Base-by-base conservation (phyloP, 2,888 invertebrate genomes). In the Amphimallon solstitiale region DNA sequence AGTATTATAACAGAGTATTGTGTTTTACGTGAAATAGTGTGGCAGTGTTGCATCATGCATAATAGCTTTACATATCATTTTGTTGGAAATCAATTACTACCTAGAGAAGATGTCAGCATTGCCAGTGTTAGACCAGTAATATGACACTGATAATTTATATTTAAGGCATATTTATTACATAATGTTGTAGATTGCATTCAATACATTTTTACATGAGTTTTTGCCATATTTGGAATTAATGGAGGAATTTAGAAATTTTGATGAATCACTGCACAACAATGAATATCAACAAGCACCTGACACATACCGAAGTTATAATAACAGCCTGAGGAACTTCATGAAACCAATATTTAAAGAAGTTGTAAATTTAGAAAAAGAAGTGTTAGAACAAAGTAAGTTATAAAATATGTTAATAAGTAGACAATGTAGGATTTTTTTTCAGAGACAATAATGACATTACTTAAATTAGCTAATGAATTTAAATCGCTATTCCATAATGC, bases 1-100 rank as follows among this genome's bases (percentile, higher is more conserved):
- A 78, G 71, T 15, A 70, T 81, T 35, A 73, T 81, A 15, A 73
- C 81, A 0, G 82, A 82, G 68, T 82, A 82, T 71, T 80, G 80
- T 72, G 78, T 80, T 2, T 76, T 82, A 63, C 69, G 82, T 49
- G 82, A 82, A 71, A 69, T 82, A 15, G 70, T 82, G 21, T 82
- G 81, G 81, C 81, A 82, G 68, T 66, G 81, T 46, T 79, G 75
- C 70, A 70, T 68, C 23, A 74, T 74, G 2, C 79, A 80, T 65
- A 72, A 74, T 9, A 79, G 80, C 34, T 74, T 74, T 19, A 72
- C 77, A 6, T 80, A 79, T 65, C 67, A 76, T 45, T 74, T 80
- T 34, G 64, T 69, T 9, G 76, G 74, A 15, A 73, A 79, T 56
- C 70, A 71, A 23, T 63, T 82, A n/a, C 69, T 71, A 2, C 75